phyloP scores from a whole-genome alignment of 1,140 invertebrate species.

The Drosophila sechellia region DNA sequence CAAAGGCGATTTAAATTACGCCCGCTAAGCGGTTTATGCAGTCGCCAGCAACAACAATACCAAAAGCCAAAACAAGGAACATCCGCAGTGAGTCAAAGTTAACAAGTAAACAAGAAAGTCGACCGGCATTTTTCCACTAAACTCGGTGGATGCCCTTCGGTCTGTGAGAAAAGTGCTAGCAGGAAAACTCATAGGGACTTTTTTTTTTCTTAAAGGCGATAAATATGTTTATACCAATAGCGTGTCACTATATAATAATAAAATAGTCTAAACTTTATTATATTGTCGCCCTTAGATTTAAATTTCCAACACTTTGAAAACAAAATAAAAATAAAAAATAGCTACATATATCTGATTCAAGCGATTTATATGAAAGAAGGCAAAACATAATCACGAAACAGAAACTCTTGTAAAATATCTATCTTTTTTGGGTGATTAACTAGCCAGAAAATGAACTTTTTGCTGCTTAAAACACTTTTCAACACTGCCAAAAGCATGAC shows the following conservation, averaged over 20 bases:
- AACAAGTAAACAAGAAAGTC: constrained; percentile 50
- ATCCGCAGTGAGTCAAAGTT: constrained; percentile 50
- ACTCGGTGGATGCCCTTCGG: constrained; percentile 29
- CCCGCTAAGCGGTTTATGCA: constrained; percentile 75
- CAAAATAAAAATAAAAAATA: too few species aligned
- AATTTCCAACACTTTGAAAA: too few species aligned
- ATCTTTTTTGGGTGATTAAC: neutral
- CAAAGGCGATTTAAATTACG: constrained; percentile 80
- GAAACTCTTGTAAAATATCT: neutral
- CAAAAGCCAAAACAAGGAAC: constrained; percentile 35
- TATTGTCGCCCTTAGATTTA: too few species aligned
- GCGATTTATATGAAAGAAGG: neutral
- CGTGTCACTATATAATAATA: too few species aligned
- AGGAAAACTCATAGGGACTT: constrained; percentile 7
- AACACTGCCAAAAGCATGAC: constrained; percentile 19
- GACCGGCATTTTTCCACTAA: constrained; percentile 27
- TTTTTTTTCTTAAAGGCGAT: constrained; percentile 3
- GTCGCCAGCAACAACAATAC: constrained; percentile 38
- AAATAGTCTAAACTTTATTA: too few species aligned
- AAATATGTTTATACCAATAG: neutral
- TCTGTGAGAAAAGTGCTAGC: constrained; percentile 1
- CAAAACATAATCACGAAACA: neutral
- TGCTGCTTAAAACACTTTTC: constrained; percentile 6
- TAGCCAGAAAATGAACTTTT: neutral
- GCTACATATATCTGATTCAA: too few species aligned